Evolutionary conservation across 2,113 vertebrate species (phyloP).

Genomic region (Toxostoma redivivum): DNA sequence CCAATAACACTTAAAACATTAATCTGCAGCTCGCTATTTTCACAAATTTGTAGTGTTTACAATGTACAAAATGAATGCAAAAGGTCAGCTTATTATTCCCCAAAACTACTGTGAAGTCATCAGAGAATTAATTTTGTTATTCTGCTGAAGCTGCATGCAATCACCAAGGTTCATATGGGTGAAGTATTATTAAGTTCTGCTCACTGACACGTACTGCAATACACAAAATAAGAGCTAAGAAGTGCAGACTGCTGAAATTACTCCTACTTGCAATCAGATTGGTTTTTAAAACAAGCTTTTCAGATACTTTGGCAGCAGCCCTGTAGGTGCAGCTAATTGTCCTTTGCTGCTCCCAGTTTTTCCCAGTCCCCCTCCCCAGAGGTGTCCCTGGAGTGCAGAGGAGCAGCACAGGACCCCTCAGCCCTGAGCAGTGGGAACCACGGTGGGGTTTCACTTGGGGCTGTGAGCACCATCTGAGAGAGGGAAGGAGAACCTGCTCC

Average conservation of each 20-base stretch:
- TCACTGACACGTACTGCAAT: neutral
- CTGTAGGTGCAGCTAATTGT: neutral
- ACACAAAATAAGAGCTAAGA: neutral
- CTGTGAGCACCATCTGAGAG: neutral
- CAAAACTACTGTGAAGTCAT: constrained; percentile 3
- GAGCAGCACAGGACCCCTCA: neutral
- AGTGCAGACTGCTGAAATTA: neutral
- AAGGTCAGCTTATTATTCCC: constrained; percentile 15
- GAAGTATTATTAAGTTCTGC: constrained; percentile 42
- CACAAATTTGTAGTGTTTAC: neutral
- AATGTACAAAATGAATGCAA: neutral
- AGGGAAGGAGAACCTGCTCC: neutral
- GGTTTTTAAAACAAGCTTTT: neutral
- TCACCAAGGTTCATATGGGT: constrained; percentile 7
- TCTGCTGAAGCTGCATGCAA: constrained; percentile 30
- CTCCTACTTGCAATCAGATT: neutral
- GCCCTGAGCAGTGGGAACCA: fast-evolving
- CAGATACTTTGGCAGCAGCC: neutral
- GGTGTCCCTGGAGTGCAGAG: fast-evolving
- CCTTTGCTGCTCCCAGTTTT: neutral
- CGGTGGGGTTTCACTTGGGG: fast-evolving
- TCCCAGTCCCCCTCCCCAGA: neutral
- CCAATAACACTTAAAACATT: neutral
- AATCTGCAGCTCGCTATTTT: neutral
- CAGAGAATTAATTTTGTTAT: constrained; percentile 38